Evolutionary conservation across 2,113 vertebrate species (phyloP), one percentile per base, ranked within the genome.

Genomic region (Tachycineta bicolor): DNA sequence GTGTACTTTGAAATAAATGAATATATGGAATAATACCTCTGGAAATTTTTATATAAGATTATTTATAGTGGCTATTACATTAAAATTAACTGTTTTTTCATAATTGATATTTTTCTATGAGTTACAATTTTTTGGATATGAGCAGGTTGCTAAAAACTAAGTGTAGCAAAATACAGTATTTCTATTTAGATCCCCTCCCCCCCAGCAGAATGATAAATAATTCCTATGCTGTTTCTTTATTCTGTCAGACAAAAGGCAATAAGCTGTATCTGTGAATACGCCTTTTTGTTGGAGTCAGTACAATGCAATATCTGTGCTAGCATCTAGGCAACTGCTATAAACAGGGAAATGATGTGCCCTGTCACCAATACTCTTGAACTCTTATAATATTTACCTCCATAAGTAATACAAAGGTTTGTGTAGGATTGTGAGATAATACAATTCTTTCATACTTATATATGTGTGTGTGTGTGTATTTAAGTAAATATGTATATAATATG

Each of bases 231-330:
- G n/a, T 43, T 75, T 90, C 83, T 34, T n/a, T 89, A 62, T 58
- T 71, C 63, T 78, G 2, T 68, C 76, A 80, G 81, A 95, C 91
- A 96, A 94, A 96, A 83, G 75, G 67, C 94, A 92, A 34, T 88
- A 81, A 93, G 93, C 74, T 96, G 39, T 83, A 58, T 94, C 44
- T 87, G 58, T 96, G 79, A 96, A 94, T 95, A 52, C 3, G 26
- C 67, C 56, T 87, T 94, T 96, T 83, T 97, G 70, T 97, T 95
- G 34, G 34, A 83, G 94, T 95, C 63, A 50, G 67, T 90, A 94
- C 90, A 97, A 90, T 90, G 70, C 67, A 49, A 2, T 91, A 69
- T 92, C 76, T 97, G 88, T 96, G 76, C 75, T 90, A 79, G 34
- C 88, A 96, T 97, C 77, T 82, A 83, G 64, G 86, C 49, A 93